Evolutionary conservation across 1,140 invertebrate species (phyloP).

Genomic region (Hylyphantes graminicola): DNA sequence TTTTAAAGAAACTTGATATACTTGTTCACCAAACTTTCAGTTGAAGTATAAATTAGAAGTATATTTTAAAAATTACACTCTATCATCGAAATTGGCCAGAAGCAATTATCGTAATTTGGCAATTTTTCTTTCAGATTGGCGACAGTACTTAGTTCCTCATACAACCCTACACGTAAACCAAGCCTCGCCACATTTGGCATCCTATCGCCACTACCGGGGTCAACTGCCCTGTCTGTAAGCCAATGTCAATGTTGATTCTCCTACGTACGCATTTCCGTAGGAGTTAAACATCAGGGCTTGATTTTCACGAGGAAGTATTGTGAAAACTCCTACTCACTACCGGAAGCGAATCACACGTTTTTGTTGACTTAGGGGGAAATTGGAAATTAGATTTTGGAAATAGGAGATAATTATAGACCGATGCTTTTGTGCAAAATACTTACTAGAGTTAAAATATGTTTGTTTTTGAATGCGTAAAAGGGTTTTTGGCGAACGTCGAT

Average conservation of each 20-base stretch:
- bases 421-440: not conserved
- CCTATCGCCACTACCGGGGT: not conserved
- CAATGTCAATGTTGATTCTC: slow-evolving; percentile 24
- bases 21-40: too few species aligned
- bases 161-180: too few species aligned
- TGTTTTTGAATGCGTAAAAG: too few species aligned
- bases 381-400: not conserved
- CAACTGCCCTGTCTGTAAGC: not conserved
- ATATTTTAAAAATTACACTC: too few species aligned
- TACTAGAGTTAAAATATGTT: too few species aligned
- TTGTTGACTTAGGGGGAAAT: not conserved
- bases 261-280: slow-evolving; percentile 12
- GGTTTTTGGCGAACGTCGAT: too few species aligned
- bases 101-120: too few species aligned
- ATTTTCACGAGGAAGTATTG: not conserved
- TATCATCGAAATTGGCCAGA: too few species aligned
- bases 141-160: too few species aligned
- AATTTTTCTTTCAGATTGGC: too few species aligned
- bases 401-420: not conserved
- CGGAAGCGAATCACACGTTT: not conserved
- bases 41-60: too few species aligned
- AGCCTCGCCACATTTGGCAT: not conserved
- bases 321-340: not conserved
- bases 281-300: not conserved
- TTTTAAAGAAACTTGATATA: too few species aligned